Conservation (phyloP, 2,113 vertebrate genomes). For the Amphiprion percula region DNA sequence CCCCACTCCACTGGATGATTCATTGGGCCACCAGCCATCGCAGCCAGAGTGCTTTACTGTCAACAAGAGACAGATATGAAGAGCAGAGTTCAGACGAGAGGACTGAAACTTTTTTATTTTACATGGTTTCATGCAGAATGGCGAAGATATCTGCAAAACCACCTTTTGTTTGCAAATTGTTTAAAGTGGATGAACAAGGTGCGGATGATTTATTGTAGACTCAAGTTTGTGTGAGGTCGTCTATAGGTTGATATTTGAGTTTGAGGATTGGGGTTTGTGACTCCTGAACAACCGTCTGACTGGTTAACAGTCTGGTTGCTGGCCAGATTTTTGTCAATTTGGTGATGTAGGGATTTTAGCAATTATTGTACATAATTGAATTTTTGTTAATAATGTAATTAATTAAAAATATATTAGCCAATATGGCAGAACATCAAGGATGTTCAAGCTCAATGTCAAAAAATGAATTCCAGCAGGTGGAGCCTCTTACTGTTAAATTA, state of each 20-base stretch:
- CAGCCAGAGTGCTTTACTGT: slow-evolving; percentile 30
- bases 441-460: too few species aligned
- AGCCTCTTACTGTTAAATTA: too few species aligned
- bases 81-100: slow-evolving; percentile 3
- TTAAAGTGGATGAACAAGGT: background rate
- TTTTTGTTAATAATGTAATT: too few species aligned
- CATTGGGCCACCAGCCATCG: slow-evolving; percentile 26
- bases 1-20: slow-evolving; percentile 1
- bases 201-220: background rate
- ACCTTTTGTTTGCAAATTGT: background rate
- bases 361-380: too few species aligned
- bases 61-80: slow-evolving; percentile 26
- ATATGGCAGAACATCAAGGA: too few species aligned
- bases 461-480: too few species aligned
- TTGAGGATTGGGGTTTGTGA: background rate
- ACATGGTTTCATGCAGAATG: background rate
- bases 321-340: too few species aligned
- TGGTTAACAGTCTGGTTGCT: too few species aligned
- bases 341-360: too few species aligned
- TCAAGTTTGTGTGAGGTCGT: background rate
- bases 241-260: background rate
- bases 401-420: too few species aligned
- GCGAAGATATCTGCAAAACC: background rate
- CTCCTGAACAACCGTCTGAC: background rate
- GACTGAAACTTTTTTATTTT: background rate